A percentile compares a stretch with the other conserved stretches of the same genome.
These are phyloP conservation scores for Artibeus lituratus DNA, from an alignment of 2,797 vertebrate genomes.

Conservation along the genomic window DNA sequence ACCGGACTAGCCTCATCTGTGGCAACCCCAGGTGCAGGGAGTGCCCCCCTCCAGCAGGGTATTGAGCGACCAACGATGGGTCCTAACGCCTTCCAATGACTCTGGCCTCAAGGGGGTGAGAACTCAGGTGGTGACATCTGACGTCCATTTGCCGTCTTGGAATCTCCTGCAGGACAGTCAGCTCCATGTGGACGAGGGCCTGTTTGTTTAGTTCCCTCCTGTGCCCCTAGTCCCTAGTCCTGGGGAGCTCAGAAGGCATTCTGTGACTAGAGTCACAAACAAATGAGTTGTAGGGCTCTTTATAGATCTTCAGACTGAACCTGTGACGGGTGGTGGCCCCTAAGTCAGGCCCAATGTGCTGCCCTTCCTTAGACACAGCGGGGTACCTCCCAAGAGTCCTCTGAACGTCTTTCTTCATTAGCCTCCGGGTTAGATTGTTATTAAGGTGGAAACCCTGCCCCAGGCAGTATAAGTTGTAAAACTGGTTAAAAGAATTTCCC, in stretches of 20 bases:
- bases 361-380: background rate
- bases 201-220: background rate
- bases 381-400: background rate
- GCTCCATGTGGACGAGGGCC: background rate
- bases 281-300: background rate
- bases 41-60: rapidly evolving
- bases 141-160: background rate
- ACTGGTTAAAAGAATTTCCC: background rate
- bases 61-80: background rate
- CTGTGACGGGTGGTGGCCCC: background rate
- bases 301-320: background rate
- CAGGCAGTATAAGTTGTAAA: background rate
- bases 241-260: background rate
- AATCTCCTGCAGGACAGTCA: background rate
- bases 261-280: background rate
- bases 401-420: background rate
- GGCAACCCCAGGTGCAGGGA: rapidly evolving
- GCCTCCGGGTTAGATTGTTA: background rate
- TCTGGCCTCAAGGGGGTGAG: background rate
- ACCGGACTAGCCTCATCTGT: background rate
- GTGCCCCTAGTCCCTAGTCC: background rate
- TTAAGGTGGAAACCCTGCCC: background rate
- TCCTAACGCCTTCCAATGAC: rapidly evolving
- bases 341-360: rapidly evolving
- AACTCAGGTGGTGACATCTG: background rate